These are phyloP conservation scores for Misgurnus anguillicaudatus DNA, from an alignment of 2,113 vertebrate genomes.

Conservation along the genomic window DNA sequence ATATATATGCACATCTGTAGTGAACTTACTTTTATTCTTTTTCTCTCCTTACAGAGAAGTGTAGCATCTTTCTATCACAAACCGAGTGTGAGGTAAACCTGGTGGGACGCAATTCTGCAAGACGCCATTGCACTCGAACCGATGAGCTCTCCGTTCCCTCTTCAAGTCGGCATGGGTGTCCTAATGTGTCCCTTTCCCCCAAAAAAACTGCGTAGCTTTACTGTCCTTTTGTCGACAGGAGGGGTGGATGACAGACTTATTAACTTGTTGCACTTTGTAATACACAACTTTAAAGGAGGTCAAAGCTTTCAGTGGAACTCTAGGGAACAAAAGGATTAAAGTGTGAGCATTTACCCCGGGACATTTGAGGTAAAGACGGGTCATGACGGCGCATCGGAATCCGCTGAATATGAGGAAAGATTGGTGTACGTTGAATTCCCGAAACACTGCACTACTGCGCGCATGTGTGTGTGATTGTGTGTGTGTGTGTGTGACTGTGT, in stretches of 20 bases:
- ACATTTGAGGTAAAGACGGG: not conserved
- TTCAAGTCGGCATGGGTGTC: not conserved
- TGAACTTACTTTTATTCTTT: not conserved
- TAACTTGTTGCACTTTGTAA: constrained; percentile 77
- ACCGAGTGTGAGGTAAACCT: constrained; percentile 3
- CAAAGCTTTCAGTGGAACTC: constrained; percentile 3
- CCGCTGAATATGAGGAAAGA: constrained; percentile 12
- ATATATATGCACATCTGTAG: too few relatives aligned
- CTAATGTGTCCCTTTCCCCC: not conserved
- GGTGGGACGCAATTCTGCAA: constrained; percentile 60
- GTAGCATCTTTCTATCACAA: constrained; percentile 57
- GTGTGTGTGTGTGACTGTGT: constrained; percentile 26
- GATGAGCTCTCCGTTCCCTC: constrained; percentile 52
- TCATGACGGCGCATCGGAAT: constrained; percentile 9
- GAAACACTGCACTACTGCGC: constrained; percentile 42
- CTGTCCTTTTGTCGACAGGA: constrained; percentile 26
- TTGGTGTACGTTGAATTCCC: constrained; percentile 41
- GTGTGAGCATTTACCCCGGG: not conserved
- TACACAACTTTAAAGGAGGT: constrained; percentile 59
- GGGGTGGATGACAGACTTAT: constrained; percentile 61
- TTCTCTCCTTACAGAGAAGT: constrained; percentile 70
- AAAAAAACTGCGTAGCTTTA: not conserved
- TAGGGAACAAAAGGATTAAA: not conserved
- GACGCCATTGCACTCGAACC: constrained; percentile 66
- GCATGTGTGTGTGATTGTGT: not conserved